Base-by-base conservation (phyloP, 2,113 vertebrate species). In the Chloropsis cyanopogon region DNA sequence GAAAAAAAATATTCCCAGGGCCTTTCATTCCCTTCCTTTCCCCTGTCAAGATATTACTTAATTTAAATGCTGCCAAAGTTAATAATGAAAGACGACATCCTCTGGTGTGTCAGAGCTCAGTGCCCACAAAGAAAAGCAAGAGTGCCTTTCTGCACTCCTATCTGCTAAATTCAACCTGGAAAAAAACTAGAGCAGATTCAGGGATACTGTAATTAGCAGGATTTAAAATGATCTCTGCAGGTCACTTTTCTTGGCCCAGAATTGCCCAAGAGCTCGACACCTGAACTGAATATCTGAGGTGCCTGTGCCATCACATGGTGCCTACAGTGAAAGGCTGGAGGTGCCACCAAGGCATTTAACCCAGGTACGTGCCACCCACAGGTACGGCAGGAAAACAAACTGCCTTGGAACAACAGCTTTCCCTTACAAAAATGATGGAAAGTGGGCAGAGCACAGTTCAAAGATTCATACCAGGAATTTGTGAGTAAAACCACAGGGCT, bases 11-110 rank as follows among this genome's bases (percentile, higher is more conserved):
- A 96, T 92, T 96, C 95, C 90, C 95, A 90, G 18, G 69, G 69
- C 72, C 70, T 21, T 88, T 75, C 77, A 65, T 81, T 95, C 85
- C 73, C 65, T 94, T 96, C 86, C 88, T 90, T 92, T 94, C 82
- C 56, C 46, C 72, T 94, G 92, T 96, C 93, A 94, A 95, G 92
- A 81, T 95, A 95, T 93, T 95, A 96, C 94, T 96, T 97, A 94
- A 96, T 96, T 96, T 96, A 96, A 96, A 94, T 92, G 90, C 37
- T 95, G 85, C 93, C 92, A 95, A 93, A 96, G 68, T 95, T 93
- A 95, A 93, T 88, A 94, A 93, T 75, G 79, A 96, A 93, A 92
- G 90, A 85, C 6, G 9, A 84, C 82, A 79, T 88, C 77, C 76
- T 93, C 72, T 4, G 7, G 22, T n/a, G 56, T 88, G 82, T 88